Evolutionary conservation across 2,113 vertebrate species (phyloP).

Genomic region (Cisticola juncidis): DNA sequence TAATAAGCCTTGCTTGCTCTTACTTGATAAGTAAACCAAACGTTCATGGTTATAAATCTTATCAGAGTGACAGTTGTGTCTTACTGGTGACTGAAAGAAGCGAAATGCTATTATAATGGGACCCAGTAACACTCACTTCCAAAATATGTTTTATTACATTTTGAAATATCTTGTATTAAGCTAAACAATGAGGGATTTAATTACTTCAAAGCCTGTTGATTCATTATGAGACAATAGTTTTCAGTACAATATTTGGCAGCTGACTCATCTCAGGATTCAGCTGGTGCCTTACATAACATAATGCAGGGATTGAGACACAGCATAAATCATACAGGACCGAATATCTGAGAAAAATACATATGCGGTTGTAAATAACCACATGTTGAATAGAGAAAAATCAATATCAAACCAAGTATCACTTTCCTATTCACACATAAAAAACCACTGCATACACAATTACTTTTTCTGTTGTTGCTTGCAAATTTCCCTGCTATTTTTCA

Average conservation of each 20-base stretch:
- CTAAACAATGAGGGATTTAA: constrained; percentile 52
- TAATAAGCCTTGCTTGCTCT: background rate
- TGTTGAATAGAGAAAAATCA: background rate
- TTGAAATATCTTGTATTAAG: constrained; percentile 34
- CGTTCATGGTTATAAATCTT: background rate
- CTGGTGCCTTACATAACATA: background rate
- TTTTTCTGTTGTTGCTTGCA: background rate
- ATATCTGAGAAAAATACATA: background rate
- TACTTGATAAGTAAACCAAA: background rate
- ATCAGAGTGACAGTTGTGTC: background rate
- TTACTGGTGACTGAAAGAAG: constrained; percentile 1
- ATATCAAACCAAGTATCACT: background rate
- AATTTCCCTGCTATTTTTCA: background rate
- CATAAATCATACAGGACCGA: background rate
- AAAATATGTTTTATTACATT: constrained; percentile 32
- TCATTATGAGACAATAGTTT: constrained; percentile 49
- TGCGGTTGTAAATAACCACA: constrained; percentile 1
- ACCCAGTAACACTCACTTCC: background rate
- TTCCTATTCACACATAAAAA: constrained; percentile 5
- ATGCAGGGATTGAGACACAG: background rate
- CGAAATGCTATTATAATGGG: constrained; percentile 5
- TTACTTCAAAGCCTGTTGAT: constrained; percentile 50
- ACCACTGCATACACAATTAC: background rate
- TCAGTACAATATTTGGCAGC: constrained; percentile 23
- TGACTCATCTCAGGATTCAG: constrained; percentile 36